Percentiles rank a stretch among this genome's conserved stretches.
Conservation (phyloP, 2,113 vertebrate genomes). For the Gracilinanus agilis region DNA sequence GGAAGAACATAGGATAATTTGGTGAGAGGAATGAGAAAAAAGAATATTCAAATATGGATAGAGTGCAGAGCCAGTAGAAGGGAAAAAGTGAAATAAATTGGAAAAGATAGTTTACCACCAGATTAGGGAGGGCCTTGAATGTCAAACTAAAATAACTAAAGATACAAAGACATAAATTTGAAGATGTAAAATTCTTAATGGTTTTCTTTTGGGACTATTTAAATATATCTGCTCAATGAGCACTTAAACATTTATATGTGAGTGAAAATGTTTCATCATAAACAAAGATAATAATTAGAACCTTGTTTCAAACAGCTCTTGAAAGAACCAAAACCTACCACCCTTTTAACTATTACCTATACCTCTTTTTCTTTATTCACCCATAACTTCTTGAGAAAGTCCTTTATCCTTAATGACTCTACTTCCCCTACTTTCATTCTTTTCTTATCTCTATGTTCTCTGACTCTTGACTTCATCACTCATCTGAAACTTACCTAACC, state of each 20-base stretch:
- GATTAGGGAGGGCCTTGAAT: neutral
- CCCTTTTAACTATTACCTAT: neutral
- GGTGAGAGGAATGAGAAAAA: no score
- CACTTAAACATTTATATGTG: neutral
- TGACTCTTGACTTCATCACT: neutral
- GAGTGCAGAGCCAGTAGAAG: neutral
- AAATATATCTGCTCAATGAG: neutral
- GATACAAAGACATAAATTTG: neutral
- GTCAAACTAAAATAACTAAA: neutral
- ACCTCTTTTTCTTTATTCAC: neutral
- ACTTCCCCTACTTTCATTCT: neutral
- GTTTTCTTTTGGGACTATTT: neutral
- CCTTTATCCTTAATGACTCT: neutral
- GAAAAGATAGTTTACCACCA: neutral
- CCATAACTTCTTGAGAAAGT: neutral
- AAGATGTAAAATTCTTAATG: neutral
- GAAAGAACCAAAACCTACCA: neutral
- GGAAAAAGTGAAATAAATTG: neutral
- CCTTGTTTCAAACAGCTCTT: neutral
- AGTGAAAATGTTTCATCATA: neutral
- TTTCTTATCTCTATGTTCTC: no score
- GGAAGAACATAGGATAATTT: neutral
- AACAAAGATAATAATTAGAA: neutral
- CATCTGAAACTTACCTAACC: neutral
- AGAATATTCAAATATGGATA: neutral